Conservation (phyloP, 2,797 vertebrate species). For the Acipenser transmontanus region DNA sequence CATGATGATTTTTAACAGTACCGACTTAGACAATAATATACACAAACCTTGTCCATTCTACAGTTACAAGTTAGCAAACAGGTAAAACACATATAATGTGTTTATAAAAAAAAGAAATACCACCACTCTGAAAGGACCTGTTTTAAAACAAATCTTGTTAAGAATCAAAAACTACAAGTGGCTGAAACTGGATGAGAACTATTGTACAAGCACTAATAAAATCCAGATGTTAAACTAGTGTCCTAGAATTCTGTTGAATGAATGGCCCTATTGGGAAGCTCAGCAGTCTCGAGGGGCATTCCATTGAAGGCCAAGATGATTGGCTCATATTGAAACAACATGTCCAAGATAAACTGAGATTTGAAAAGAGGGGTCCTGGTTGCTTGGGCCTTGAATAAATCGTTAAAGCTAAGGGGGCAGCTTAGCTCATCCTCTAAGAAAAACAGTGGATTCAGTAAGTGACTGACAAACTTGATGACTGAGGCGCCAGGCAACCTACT, state of each 20-base stretch:
- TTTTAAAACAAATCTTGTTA: conserved; percentile 28
- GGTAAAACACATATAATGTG: no score
- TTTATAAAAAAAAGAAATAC: no score
- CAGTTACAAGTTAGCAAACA: no score
- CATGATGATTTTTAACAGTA: no score
- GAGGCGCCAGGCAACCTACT: conserved; percentile 77
- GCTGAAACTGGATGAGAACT: conserved; percentile 73
- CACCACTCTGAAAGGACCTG: no score
- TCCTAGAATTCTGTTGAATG: conserved; percentile 79
- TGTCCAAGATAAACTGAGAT: conserved; percentile 89
- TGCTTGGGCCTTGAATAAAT: conserved; percentile 84
- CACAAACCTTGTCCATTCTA: no score
- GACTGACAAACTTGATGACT: conserved; percentile 83
- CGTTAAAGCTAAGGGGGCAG: conserved; percentile 79
- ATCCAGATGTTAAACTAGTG: conserved; percentile 90
- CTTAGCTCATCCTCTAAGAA: conserved; percentile 82
- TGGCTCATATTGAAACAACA: conserved; percentile 94
- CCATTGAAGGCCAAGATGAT: conserved; percentile 84
- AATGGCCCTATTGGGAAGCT: conserved; percentile 90
- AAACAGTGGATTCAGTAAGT: conserved; percentile 79
- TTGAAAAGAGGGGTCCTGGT: conserved; percentile 69
- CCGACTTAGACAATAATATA: no score
- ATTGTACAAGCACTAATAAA: conserved; percentile 81
- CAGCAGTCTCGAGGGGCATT: conserved; percentile 86
- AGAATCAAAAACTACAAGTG: conserved; percentile 50